These are phyloP conservation scores for Myotis daubentonii DNA, from an alignment of 2,797 vertebrate genomes.

Conservation along the genomic window DNA sequence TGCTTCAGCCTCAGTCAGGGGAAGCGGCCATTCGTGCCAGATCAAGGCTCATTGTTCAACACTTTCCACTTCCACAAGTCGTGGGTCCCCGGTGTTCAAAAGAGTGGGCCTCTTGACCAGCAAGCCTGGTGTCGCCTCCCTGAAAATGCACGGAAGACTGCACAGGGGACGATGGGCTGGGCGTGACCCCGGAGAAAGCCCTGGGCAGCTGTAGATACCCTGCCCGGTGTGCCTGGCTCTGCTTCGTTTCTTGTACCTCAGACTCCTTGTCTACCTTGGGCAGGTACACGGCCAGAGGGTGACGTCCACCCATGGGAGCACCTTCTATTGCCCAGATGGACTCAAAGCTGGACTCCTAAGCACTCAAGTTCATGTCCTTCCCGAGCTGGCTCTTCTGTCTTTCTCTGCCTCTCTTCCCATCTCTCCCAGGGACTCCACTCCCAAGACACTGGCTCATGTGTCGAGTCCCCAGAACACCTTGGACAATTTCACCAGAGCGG, in stretches of 20 bases:
- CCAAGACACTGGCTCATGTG: not conserved
- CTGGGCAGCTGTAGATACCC: rapidly evolving
- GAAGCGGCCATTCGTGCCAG: not conserved
- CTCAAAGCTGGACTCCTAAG: not conserved
- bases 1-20: rapidly evolving
- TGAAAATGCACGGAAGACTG: not conserved
- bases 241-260: not conserved
- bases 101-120: not conserved
- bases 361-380: not conserved
- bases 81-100: not conserved
- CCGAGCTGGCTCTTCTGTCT: not conserved
- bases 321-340: not conserved
- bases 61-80: not conserved
- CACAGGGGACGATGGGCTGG: not conserved
- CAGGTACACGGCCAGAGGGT: not conserved
- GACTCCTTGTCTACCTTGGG: not conserved
- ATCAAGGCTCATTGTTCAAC: not conserved
- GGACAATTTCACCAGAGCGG: not conserved
- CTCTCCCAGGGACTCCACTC: not conserved
- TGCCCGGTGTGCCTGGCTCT: not conserved
- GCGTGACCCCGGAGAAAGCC: too few relatives aligned
- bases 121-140: not conserved
- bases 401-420: not conserved
- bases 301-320: not conserved
- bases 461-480: not conserved